Percentiles rank a stretch among this genome's conserved stretches.
phyloP scores from a whole-genome alignment of 2,113 vertebrate species.

The Syngnathus typhle region DNA sequence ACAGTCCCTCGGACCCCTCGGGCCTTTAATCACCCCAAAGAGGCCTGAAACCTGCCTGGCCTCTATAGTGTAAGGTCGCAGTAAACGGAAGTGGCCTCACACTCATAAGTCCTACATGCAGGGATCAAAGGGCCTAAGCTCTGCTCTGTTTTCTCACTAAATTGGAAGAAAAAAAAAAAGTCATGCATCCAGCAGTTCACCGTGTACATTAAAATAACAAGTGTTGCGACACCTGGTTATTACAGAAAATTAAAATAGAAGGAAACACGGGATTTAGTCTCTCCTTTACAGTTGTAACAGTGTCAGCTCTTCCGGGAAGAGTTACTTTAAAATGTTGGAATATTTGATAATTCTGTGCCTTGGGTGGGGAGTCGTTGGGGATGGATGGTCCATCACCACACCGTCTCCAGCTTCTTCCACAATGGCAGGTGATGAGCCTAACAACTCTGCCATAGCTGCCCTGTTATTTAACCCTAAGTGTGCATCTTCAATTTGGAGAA shows the following conservation, averaged over 20 bases:
- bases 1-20: constrained; percentile 45
- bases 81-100: constrained; percentile 60
- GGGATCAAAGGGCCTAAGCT: constrained; percentile 57
- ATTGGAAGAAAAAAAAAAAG: constrained; percentile 43
- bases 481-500: too few species aligned
- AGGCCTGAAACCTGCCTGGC: constrained; percentile 45
- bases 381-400: too few species aligned
- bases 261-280: neutral
- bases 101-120: constrained; percentile 52
- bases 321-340: neutral
- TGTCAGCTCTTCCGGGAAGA: neutral
- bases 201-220: neutral
- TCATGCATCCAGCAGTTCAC: neutral
- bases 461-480: neutral
- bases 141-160: constrained; percentile 35
- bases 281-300: neutral
- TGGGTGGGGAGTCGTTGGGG: too few species aligned
- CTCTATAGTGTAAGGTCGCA: constrained; percentile 52
- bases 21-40: constrained; percentile 62
- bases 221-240: neutral
- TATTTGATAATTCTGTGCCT: neutral
- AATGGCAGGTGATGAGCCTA: too few species aligned
- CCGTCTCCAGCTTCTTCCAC: too few species aligned
- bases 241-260: neutral
- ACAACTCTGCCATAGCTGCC: too few species aligned